Base-by-base conservation (phyloP, 2,888 invertebrate species). In the Leptarthrus brevirostris region DNA sequence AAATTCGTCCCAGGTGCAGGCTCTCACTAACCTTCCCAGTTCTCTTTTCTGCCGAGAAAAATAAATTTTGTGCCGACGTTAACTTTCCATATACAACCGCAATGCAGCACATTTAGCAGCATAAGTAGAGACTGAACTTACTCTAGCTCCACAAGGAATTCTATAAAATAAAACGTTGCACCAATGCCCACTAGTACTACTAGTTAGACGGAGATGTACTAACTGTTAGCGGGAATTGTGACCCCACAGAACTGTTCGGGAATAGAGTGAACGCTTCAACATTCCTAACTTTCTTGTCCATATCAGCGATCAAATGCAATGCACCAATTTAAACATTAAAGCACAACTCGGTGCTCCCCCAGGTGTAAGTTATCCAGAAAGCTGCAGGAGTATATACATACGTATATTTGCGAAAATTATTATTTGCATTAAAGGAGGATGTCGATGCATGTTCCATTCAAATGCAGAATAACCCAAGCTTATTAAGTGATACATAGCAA, bases 31-130 rank as follows among this genome's bases (percentile, higher is more conserved):
- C 1, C 20, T 22, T 22, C 24, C 47, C 47, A 30, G 26, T 18
- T 26, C 52, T 26, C 52, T 26, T 12, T 40, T 52, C 20, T 52
- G 52, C 30, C 52, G 36, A 36, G 40, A 71, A 52, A 71, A 71
- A 53, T 71, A 71, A 71, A 71, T 71, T 53, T 71, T 71, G 53
- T 40, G 40, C 40, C 40, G 54, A 71, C 54, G 54, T 71, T 70
- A 70, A 70, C 70, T 70, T 70, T 71, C 30, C 40, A 53, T 70
- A 52, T 34, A 70, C 20, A 71, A 71, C 70, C 70, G 70, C 70
- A 71, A 71, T 71, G 70, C 70, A 71, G 70, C 54, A 71, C 54
- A 71, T 71, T 54, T 54, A 71, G 40, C 54, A 36, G 22, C 20
- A 70, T 18, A 4, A 8, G 52, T 24, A 30, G 10, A 30, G 8